Conservation (phyloP, 2,797 vertebrate species). For the Melanotaenia pygmaea region DNA sequence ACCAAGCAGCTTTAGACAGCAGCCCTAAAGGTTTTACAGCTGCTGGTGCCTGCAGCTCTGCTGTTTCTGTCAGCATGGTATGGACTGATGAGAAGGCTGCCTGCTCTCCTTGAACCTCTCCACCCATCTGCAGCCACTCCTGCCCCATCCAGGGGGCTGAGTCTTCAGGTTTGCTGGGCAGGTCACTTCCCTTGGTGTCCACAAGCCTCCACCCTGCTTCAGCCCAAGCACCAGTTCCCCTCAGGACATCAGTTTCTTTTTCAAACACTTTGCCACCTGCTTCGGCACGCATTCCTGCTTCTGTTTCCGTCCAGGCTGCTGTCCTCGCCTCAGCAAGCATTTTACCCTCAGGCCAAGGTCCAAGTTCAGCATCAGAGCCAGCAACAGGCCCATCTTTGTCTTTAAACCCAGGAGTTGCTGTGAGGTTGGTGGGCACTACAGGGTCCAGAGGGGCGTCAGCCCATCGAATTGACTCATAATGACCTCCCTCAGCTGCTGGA, state of each 20-base stretch:
- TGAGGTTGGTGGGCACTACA: constrained; percentile 71
- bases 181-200: constrained; percentile 66
- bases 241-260: constrained; percentile 51
- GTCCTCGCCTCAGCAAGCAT: constrained; percentile 59
- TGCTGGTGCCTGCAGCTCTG: constrained; percentile 65
- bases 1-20: constrained; percentile 77
- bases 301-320: constrained; percentile 61
- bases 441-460: constrained; percentile 73
- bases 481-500: constrained; percentile 61
- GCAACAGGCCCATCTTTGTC: constrained; percentile 28
- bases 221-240: constrained; percentile 56
- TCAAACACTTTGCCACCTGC: constrained; percentile 41
- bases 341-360: constrained; percentile 47
- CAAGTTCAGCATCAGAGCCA: constrained; percentile 2
- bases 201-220: constrained; percentile 61
- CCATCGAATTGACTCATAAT: constrained; percentile 47
- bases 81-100: constrained; percentile 74
- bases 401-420: constrained; percentile 68
- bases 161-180: constrained; percentile 61
- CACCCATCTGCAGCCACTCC: constrained; percentile 46
- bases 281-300: constrained; percentile 28
- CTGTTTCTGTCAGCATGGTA: constrained; percentile 70
- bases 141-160: constrained; percentile 47
- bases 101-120: constrained; percentile 61
- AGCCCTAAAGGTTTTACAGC: constrained; percentile 67